Evolutionary conservation across 2,113 vertebrate species (phyloP).

Genomic region (Mesoclemmys tuberculata): DNA sequence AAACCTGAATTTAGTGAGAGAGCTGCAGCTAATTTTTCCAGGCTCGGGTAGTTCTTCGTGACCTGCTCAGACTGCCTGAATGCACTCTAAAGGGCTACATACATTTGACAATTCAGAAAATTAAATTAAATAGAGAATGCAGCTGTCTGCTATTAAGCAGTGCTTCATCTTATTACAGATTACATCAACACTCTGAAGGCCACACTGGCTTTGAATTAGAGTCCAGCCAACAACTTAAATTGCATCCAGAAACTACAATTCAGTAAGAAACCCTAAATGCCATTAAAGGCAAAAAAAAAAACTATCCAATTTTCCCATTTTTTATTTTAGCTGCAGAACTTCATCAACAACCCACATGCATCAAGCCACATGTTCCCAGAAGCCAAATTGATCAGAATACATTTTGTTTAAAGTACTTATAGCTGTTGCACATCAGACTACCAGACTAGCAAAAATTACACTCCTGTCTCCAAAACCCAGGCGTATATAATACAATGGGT

Average conservation of each 20-base stretch:
- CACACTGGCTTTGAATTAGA: not conserved
- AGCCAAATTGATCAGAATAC: not conserved
- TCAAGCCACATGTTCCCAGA: not conserved
- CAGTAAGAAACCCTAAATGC: not conserved
- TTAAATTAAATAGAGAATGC: not conserved
- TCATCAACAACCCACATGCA: not conserved
- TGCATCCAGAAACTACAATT: not conserved
- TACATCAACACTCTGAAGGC: not conserved
- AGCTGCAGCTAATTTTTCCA: not conserved
- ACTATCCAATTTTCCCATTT: not conserved
- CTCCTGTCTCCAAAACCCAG: not conserved
- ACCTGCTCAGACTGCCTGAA: not conserved
- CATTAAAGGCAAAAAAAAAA: not conserved
- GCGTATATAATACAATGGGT: not conserved
- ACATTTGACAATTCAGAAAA: not conserved
- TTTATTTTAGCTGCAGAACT: not conserved
- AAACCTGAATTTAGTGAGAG: not conserved
- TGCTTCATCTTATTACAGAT: not conserved
- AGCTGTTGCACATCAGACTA: not conserved
- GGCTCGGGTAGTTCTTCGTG: not conserved
- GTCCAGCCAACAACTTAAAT: not conserved
- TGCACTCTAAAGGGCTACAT: not conserved
- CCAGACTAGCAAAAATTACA: not conserved
- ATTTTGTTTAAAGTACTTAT: not conserved
- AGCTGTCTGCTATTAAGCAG: not conserved